phyloP scores from a whole-genome alignment of 2,888 invertebrate species.

The Acanthacorydalis orientalis region DNA sequence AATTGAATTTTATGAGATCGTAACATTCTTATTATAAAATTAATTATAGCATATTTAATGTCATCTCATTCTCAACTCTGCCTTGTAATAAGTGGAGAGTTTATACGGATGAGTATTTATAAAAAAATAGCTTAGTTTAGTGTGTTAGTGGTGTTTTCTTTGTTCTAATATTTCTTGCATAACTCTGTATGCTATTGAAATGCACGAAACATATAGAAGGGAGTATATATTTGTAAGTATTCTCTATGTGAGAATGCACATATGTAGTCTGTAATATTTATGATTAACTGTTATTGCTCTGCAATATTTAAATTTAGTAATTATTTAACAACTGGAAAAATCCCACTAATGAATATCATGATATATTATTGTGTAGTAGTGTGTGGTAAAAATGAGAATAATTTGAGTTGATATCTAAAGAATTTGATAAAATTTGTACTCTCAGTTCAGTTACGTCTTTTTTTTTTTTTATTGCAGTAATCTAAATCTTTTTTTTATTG shows the following conservation, averaged over 20 bases:
- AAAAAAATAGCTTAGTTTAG: not conserved
- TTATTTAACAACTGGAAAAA: too few relatives aligned
- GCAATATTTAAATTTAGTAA: too few relatives aligned
- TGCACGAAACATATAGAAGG: conserved; percentile 81
- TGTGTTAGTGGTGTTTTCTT: conserved; percentile 3
- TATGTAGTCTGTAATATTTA: too few relatives aligned
- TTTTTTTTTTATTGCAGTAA: too few relatives aligned
- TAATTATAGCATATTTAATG: conserved; percentile 1
- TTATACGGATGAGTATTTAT: not conserved
- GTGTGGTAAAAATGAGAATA: not conserved
- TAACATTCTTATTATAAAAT: not conserved
- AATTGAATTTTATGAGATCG: conserved; percentile 3
- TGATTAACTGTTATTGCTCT: too few relatives aligned
- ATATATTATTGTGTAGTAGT: too few relatives aligned
- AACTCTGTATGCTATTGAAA: conserved; percentile 68
- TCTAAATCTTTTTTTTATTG: too few relatives aligned
- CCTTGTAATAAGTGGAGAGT: not conserved
- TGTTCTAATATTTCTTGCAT: not conserved
- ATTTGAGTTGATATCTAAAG: not conserved
- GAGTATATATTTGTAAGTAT: conserved; percentile 22
- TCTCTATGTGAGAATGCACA: not conserved
- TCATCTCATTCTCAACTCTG: not conserved
- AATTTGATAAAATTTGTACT: too few relatives aligned
- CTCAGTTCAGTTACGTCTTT: too few relatives aligned
- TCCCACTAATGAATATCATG: too few relatives aligned